Evolutionary conservation across 2,113 vertebrate species (phyloP), one percentile per base, ranked within the genome.

Genomic region (Periophthalmus modestus): DNA sequence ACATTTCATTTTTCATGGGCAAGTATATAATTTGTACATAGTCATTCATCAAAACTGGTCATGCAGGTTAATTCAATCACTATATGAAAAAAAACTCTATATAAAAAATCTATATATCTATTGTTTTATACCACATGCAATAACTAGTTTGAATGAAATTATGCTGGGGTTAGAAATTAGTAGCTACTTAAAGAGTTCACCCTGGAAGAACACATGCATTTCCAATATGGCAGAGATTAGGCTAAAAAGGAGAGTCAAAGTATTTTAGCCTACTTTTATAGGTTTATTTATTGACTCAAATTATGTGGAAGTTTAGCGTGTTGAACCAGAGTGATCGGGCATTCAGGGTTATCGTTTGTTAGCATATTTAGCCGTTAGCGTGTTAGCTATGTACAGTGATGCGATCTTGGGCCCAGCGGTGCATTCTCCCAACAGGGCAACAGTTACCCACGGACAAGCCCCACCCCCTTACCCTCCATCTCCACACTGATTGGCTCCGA

Each of bases 401-500:
- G 82, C 82, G 77, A 74, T 78, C 39, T 79, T 89, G 91, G 86
- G 88, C 92, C n/a, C 92, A 84, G 84, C 91, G n/a, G 91, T 84
- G 90, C 83, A 84, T 92, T 88, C 89, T 91, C 87, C 79, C 71
- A 43, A 85, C 78, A 92, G 90, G 82, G 84, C 80, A 71, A n/a
- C 77, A 84, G 77, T 85, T 88, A 68, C 83, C 72, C 50, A 75
- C 80, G 80, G 85, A 91, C 46, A 80, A 58, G 86, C 72, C 85
- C 91, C 85, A 83, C 89, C 93, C n/a, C 94, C 94, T 95, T 95
- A 95, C 95, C 95, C 95, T 95, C 94, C 88, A 94, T 95, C 92
- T n/a, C 94, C 93, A 95, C 94, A 94, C 90, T 94, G 93, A 93
- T 92, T 87, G 92, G 91, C 92, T 93, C 91, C 90, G 90, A 93